Conservation (phyloP, 2,113 vertebrate genomes). For the Sorex araneus region DNA sequence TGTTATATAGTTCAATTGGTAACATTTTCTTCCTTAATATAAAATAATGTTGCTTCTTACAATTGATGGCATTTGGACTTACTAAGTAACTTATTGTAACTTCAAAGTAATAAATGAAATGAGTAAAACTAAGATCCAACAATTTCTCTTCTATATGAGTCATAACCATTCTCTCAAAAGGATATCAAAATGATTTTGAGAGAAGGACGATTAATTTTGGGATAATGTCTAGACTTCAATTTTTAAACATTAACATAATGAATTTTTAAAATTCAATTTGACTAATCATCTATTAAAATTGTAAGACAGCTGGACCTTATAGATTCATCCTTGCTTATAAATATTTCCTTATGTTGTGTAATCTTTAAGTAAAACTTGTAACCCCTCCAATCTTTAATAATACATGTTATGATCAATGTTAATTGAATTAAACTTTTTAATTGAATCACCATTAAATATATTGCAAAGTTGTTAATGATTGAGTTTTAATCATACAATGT, state of each 20-base stretch:
- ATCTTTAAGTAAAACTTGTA: neutral
- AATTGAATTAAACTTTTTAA: neutral
- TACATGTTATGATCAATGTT: slow-evolving; percentile 1
- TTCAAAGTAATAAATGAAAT: slow-evolving; percentile 54
- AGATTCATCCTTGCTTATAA: neutral
- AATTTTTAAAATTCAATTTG: slow-evolving; percentile 61
- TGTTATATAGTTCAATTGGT: slow-evolving; percentile 15
- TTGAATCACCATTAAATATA: too few species aligned
- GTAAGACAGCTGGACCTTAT: slow-evolving; percentile 32
- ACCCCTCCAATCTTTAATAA: slow-evolving; percentile 2
- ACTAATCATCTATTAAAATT: slow-evolving; percentile 41
- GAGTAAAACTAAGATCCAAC: slow-evolving; percentile 6
- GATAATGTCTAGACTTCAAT: slow-evolving; percentile 56
- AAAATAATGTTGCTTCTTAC: slow-evolving; percentile 55
- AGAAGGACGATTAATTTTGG: slow-evolving; percentile 58
- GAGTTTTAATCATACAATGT: too few species aligned
- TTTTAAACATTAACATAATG: slow-evolving; percentile 57
- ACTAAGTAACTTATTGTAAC: slow-evolving; percentile 54
- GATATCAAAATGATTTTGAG: slow-evolving; percentile 61
- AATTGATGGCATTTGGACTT: slow-evolving; percentile 37
- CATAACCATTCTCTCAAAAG: slow-evolving; percentile 59
- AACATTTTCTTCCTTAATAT: slow-evolving; percentile 54
- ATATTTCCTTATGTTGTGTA: neutral
- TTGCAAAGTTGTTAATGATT: too few species aligned
- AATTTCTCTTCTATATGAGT: slow-evolving; percentile 55